A percentile compares a stretch with the other conserved stretches of the same genome.
These are phyloP conservation scores for Leguminivora glycinivorella DNA, from an alignment of 1,140 invertebrate genomes.

Conservation along the genomic window DNA sequence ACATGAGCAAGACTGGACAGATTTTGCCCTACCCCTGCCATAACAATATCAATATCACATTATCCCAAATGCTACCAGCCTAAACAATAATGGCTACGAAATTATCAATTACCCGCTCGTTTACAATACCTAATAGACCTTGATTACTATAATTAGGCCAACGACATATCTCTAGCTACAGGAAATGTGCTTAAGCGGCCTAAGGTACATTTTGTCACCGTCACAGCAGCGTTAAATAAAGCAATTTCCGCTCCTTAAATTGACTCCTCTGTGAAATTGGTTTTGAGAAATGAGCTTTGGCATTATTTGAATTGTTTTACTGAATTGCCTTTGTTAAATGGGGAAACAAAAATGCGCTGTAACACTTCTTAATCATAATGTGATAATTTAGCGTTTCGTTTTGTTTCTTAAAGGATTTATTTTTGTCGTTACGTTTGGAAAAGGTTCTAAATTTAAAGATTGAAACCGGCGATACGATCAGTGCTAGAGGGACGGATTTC, in stretches of 20 bases:
- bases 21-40: background rate
- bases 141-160: conserved; percentile 23
- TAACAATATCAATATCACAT: background rate
- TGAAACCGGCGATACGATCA: conserved; percentile 21
- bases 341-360: conserved; percentile 21
- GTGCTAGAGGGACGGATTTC: background rate
- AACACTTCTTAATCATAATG: conserved; percentile 11
- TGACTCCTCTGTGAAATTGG: conserved; percentile 27
- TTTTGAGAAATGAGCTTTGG: conserved; percentile 28
- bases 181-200: conserved; percentile 26
- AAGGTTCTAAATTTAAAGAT: conserved; percentile 18
- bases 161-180: conserved; percentile 25
- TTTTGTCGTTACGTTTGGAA: background rate
- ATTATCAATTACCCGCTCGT: conserved; percentile 25
- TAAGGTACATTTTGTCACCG: conserved; percentile 28
- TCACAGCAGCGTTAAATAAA: conserved; percentile 28
- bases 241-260: conserved; percentile 28
- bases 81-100: conserved; percentile 12
- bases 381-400: background rate
- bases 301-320: conserved; percentile 27
- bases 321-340: conserved; percentile 25
- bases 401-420: conserved; percentile 1
- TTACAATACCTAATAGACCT: conserved; percentile 22
- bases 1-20: no score
- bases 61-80: background rate